A percentile compares a stretch with the other conserved stretches of the same genome.
These are phyloP conservation scores for Sebastes flavidus DNA, from an alignment of 2,797 vertebrate species.

Conservation along the genomic window DNA sequence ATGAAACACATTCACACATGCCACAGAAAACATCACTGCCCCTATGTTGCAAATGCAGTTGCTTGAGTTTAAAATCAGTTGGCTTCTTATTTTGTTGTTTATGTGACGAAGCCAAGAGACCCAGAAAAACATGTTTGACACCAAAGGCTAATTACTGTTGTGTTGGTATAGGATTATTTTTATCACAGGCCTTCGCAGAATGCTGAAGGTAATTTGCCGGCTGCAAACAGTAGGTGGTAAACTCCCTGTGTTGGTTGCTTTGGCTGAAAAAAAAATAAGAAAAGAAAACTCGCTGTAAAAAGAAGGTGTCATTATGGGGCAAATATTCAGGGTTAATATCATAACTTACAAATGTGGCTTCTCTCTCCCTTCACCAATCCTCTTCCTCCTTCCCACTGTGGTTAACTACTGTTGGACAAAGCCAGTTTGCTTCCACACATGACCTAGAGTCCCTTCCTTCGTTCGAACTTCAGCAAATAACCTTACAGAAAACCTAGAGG, in stretches of 20 bases:
- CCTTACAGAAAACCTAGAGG: background rate
- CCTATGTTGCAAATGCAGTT: background rate
- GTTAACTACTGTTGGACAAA: background rate
- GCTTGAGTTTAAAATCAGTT: background rate
- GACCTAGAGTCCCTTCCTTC: background rate
- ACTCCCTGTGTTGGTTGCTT: background rate
- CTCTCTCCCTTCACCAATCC: background rate
- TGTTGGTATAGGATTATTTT: background rate
- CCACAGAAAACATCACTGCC: background rate
- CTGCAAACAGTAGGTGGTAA: background rate
- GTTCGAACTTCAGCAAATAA: background rate
- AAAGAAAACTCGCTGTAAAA: background rate
- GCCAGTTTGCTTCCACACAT: background rate
- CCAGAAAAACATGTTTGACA: background rate
- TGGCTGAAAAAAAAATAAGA: background rate
- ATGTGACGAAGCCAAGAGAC: background rate
- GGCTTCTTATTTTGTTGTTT: background rate
- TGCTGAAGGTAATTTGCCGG: background rate
- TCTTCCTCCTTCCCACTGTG: background rate
- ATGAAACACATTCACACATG: background rate
- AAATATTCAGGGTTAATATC: background rate
- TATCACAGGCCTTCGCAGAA: background rate
- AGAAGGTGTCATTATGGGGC: background rate
- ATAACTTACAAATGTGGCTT: background rate
- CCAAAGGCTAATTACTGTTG: background rate